Percentiles rank a stretch among this genome's conserved stretches.
These are phyloP conservation scores for Drosophila asahinai DNA, from an alignment of 1,140 invertebrate genomes.

Conservation along the genomic window DNA sequence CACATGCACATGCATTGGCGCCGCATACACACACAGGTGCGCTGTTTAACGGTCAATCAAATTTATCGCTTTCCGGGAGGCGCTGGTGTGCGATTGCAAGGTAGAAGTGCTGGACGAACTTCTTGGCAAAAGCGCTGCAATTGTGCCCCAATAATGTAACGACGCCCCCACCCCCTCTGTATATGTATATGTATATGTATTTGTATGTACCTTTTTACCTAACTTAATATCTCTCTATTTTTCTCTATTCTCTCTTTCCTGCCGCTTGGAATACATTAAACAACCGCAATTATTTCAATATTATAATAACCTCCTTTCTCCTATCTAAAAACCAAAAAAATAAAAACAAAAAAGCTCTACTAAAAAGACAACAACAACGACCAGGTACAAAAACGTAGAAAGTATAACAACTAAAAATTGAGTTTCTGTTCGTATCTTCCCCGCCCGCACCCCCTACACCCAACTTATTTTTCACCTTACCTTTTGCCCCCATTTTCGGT, in stretches of 20 bases:
- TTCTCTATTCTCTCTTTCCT: constrained; percentile 55
- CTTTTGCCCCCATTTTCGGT: not conserved
- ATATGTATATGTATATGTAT: constrained; percentile 8
- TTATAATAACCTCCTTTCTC: constrained; percentile 44
- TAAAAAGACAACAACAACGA: constrained; percentile 81
- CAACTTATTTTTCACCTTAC: not conserved
- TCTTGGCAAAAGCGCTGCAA: not conserved
- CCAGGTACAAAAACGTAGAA: constrained; percentile 64
- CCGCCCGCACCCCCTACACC: not conserved
- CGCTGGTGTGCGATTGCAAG: not conserved
- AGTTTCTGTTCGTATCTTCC: constrained; percentile 11
- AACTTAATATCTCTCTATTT: constrained; percentile 40
- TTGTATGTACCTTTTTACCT: constrained; percentile 28
- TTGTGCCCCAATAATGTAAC: constrained; percentile 6
- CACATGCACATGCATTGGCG: not conserved
- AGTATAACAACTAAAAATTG: constrained; percentile 23
- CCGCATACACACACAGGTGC: constrained; percentile 2
- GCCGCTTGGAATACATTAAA: constrained; percentile 67
- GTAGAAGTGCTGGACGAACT: constrained; percentile 4
- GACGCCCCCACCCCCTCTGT: no score
- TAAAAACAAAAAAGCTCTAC: constrained; percentile 67
- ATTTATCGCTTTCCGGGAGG: not conserved
- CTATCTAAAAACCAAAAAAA: constrained; percentile 27
- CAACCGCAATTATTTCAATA: constrained; percentile 54
- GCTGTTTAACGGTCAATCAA: constrained; percentile 21